Percentiles rank a stretch among this genome's conserved stretches.
These are phyloP conservation scores for Sardina pilchardus DNA, from an alignment of 2,113 vertebrate species.

Conservation along the genomic window DNA sequence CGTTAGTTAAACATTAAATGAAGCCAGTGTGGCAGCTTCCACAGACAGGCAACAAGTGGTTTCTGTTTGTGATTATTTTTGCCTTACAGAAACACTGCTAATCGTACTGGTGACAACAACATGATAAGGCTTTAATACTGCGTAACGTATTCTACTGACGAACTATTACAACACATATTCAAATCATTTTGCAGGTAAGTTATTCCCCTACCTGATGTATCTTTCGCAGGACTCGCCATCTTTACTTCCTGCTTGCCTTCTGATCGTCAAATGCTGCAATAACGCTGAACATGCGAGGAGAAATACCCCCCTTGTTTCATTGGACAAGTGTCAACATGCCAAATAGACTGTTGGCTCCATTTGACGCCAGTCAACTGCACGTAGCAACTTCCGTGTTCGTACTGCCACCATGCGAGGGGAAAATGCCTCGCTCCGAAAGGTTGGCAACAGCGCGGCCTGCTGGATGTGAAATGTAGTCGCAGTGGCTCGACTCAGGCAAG, in stretches of 20 bases:
- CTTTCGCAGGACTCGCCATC: constrained; percentile 10
- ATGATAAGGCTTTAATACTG: neutral
- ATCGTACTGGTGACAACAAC: neutral
- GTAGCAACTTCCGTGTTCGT: neutral
- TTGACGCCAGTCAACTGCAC: neutral
- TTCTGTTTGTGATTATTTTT: neutral
- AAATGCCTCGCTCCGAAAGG: neutral
- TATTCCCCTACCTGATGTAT: neutral
- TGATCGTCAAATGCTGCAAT: neutral
- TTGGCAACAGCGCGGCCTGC: neutral
- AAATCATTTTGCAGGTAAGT: neutral
- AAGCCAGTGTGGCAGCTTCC: neutral
- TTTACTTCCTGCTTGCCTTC: neutral
- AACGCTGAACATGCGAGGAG: neutral
- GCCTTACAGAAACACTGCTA: neutral
- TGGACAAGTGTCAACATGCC: neutral
- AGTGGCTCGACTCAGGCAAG: no score
- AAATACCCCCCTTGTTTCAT: neutral
- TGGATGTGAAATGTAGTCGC: neutral
- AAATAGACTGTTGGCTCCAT: neutral
- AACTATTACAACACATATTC: neutral
- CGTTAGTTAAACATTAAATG: neutral
- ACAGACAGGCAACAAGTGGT: neutral
- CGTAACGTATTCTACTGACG: neutral
- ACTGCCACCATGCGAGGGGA: neutral